Conservation (phyloP, 2,888 invertebrate species). For the Latrodectus elegans region DNA sequence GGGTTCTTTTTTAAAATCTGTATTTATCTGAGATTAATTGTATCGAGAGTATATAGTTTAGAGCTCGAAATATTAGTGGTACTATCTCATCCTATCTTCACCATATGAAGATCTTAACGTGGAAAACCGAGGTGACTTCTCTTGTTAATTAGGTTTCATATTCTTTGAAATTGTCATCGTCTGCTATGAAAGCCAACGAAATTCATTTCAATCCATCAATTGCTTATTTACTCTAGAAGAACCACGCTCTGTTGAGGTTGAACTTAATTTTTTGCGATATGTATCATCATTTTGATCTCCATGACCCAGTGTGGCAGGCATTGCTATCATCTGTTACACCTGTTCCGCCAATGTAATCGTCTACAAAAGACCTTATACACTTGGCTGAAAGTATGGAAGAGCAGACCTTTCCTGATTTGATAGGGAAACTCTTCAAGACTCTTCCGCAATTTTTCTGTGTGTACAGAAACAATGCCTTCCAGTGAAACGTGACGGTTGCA, state of each 20-base stretch:
- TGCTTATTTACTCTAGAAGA: neutral
- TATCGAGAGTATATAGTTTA: too few relatives aligned
- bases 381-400: slow-evolving; percentile 6
- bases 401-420: slow-evolving; percentile 12
- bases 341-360: slow-evolving; percentile 12
- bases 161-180: too few relatives aligned
- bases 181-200: too few relatives aligned
- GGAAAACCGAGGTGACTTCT: too few relatives aligned
- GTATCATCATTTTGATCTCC: slow-evolving; percentile 2
- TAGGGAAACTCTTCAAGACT: slow-evolving; percentile 1
- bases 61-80: too few relatives aligned
- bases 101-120: too few relatives aligned
- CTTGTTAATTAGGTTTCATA: too few relatives aligned
- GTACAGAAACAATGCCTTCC: slow-evolving; percentile 13
- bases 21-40: too few relatives aligned
- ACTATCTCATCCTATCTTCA: too few relatives aligned
- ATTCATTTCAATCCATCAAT: too few relatives aligned
- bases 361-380: slow-evolving; percentile 16
- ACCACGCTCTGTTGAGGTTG: neutral
- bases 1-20: too few relatives aligned
- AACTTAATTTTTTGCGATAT: neutral
- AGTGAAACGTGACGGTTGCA: neutral
- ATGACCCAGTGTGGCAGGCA: slow-evolving; percentile 10
- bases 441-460: neutral
- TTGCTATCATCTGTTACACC: slow-evolving; percentile 1